phyloP scores from a whole-genome alignment of 2,888 invertebrate species.

The Lamellibrachia columna region DNA sequence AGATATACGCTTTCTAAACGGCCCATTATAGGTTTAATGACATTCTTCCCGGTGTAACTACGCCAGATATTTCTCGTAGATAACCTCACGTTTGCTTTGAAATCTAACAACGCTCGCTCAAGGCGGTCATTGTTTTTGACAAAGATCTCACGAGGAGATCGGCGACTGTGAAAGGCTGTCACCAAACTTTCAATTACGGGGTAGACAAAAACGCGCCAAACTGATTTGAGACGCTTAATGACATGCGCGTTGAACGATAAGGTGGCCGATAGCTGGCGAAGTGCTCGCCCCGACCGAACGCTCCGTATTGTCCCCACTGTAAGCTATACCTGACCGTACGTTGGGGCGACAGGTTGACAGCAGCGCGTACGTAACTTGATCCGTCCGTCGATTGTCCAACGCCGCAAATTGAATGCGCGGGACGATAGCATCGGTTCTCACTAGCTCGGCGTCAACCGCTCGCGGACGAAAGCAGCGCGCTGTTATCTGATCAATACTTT shows the following conservation, averaged over 20 bases:
- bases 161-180: too few relatives aligned
- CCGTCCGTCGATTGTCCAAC: background rate
- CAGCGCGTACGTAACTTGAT: background rate
- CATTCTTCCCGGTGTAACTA: background rate
- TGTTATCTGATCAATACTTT: conserved; percentile 6
- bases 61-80: background rate
- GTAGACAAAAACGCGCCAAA: background rate
- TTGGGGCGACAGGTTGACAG: background rate
- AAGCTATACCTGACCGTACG: background rate
- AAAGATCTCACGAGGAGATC: background rate
- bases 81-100: background rate
- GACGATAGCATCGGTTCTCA: background rate
- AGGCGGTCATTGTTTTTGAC: background rate
- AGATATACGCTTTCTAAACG: background rate
- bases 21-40: background rate
- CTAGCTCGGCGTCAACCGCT: background rate
- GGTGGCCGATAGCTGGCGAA: background rate
- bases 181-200: background rate
- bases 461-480: background rate
- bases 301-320: background rate
- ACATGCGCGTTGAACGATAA: background rate
- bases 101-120: background rate
- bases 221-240: background rate
- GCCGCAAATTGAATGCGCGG: background rate
- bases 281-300: background rate